Conservation (phyloP, 2,797 vertebrate species). For the Mus spretus region DNA sequence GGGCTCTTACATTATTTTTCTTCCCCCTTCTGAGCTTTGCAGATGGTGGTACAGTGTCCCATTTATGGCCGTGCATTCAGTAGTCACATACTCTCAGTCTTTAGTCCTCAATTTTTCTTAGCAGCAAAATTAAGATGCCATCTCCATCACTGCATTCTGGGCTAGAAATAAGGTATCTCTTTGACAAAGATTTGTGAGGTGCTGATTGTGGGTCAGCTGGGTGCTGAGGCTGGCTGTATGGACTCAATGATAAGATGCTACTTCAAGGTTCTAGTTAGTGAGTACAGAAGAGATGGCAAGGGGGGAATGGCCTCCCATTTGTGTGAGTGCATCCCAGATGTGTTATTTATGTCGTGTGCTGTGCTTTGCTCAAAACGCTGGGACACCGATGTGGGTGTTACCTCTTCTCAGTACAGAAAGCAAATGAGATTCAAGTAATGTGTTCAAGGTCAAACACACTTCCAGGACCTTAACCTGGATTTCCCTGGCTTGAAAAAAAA, state of each 20-base stretch:
- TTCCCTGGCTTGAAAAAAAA: conserved; percentile 58
- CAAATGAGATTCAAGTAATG: conserved; percentile 2
- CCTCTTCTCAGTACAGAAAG: not conserved
- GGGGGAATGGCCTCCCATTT: not conserved
- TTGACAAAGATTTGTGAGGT: conserved; percentile 18
- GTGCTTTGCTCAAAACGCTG: not conserved
- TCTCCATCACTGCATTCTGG: not conserved
- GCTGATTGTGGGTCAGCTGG: not conserved
- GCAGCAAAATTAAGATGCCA: not conserved
- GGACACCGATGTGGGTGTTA: not conserved
- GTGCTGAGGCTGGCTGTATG: not conserved
- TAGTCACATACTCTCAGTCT: not conserved
- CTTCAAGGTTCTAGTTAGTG: not conserved
- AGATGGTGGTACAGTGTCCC: not conserved
- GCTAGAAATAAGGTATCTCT: not conserved
- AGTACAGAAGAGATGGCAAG: not conserved
- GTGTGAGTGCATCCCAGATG: not conserved
- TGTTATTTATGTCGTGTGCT: not conserved
- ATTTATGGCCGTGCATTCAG: not conserved
- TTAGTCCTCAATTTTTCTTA: conserved; percentile 6
- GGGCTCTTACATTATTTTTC: not conserved
- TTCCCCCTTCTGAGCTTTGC: not conserved
- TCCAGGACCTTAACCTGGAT: conserved; percentile 14
- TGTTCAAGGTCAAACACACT: not conserved
- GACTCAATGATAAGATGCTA: not conserved